phyloP scores from a whole-genome alignment of 2,797 vertebrate species.

The Scolopax rusticola region DNA sequence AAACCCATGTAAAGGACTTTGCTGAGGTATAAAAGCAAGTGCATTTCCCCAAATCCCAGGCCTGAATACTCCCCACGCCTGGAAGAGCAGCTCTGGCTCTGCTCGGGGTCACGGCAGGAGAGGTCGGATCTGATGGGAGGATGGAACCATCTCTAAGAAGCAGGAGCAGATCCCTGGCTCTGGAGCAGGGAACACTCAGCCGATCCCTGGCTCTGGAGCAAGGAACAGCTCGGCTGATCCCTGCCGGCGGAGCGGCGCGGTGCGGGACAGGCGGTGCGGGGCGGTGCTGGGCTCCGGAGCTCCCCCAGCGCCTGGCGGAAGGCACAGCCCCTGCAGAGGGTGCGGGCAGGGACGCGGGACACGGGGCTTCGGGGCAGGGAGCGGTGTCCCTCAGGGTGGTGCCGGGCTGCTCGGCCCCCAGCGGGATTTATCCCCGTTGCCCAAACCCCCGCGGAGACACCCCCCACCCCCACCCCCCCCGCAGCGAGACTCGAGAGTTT shows the following conservation, averaged over 20 bases:
- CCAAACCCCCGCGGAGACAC: neutral
- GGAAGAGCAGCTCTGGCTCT: neutral
- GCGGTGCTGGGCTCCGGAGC: neutral
- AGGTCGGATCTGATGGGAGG: no score
- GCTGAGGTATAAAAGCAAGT: neutral
- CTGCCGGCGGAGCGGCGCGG: no score
- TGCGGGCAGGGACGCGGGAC: neutral
- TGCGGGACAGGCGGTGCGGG: neutral
- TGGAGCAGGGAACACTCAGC: no score
- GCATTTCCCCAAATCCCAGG: neutral
- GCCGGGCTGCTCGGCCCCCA: neutral
- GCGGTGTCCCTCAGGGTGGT: neutral
- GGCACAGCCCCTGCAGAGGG: no score
- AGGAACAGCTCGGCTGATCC: no score
- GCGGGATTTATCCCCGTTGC: no score
- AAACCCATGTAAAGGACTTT: neutral
- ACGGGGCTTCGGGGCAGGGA: neutral
- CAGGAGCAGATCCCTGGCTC: no score
- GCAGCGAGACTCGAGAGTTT: rapidly evolving
- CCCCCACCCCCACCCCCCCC: no score
- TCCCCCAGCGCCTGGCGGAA: neutral
- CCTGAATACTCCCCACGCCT: neutral
- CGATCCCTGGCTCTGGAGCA: neutral
- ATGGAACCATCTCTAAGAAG: neutral
- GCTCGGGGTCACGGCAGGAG: neutral